phyloP scores from a whole-genome alignment of 2,888 invertebrate genomes.

The Hyppa rectilinea region DNA sequence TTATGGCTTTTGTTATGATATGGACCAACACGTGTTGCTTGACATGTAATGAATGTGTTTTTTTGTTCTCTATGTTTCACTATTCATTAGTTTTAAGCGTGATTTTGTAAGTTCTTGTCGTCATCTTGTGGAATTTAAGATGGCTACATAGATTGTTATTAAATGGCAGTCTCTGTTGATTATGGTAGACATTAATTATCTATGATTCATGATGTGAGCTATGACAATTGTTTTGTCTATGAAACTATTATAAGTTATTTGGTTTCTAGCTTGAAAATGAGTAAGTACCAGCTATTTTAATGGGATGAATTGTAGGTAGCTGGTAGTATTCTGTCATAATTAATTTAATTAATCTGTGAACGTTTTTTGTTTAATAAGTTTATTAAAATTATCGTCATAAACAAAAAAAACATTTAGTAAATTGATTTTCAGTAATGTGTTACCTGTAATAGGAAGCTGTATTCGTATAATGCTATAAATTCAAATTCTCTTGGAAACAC shows the following conservation, averaged over 20 bases:
- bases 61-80: constrained; percentile 46
- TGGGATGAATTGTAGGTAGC: neutral
- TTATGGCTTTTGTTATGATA: constrained; percentile 67
- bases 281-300: constrained; percentile 6
- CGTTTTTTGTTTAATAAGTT: neutral
- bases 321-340: constrained; percentile 3
- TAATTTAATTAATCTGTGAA: neutral
- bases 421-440: neutral
- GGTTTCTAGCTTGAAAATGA: constrained; percentile 25
- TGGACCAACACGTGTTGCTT: constrained; percentile 64
- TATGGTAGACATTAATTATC: constrained; percentile 44
- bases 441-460: neutral
- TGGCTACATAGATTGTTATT: constrained; percentile 25
- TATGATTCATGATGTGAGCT: constrained; percentile 42
- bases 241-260: constrained; percentile 39
- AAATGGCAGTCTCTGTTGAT: constrained; percentile 25
- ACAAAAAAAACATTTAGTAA: neutral
- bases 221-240: constrained; percentile 42
- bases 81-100: constrained; percentile 37
- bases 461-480: neutral
- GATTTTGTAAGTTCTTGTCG: constrained; percentile 45
- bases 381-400: too few species aligned
- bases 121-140: constrained; percentile 26
- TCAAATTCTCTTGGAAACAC: neutral
- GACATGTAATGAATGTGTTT: constrained; percentile 56